These are phyloP conservation scores for Neolamprologus sp. DNA, from an alignment of 2,113 vertebrate species.

Conservation along the genomic window DNA sequence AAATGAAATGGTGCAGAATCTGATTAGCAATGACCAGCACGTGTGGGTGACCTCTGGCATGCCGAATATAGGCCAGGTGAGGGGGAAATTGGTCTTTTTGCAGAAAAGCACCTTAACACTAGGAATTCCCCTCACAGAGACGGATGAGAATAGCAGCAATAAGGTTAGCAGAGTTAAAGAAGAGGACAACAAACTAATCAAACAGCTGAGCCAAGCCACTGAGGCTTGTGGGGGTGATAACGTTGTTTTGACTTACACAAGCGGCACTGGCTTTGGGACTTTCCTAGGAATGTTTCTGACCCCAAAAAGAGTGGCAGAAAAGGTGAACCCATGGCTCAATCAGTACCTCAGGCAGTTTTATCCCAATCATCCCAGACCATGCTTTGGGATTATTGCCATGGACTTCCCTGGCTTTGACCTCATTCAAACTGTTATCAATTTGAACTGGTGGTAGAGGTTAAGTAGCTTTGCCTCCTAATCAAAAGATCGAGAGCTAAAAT, in stretches of 20 bases:
- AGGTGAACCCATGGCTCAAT: constrained; percentile 66
- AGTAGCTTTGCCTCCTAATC: not conserved
- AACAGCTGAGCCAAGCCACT: constrained; percentile 25
- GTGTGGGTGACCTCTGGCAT: constrained; percentile 59
- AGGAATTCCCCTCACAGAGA: constrained; percentile 27
- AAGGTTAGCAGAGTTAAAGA: constrained; percentile 37
- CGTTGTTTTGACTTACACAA: constrained; percentile 65
- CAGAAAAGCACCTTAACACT: constrained; percentile 51
- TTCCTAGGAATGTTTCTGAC: constrained; percentile 43
- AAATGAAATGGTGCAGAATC: constrained; percentile 18
- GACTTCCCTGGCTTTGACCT: constrained; percentile 70
- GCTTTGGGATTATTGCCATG: constrained; percentile 72
- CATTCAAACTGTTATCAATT: constrained; percentile 55
- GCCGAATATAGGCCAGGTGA: constrained; percentile 58
- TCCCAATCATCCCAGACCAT: not conserved
- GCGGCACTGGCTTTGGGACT: constrained; percentile 64
- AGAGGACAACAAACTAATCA: constrained; percentile 9
- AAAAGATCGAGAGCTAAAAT: not conserved
- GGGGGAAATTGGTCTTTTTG: constrained; percentile 73
- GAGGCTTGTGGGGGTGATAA: not conserved
- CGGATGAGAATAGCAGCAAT: not conserved
- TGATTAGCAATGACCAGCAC: constrained; percentile 17
- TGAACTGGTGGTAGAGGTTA: constrained; percentile 47
- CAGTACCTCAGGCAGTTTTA: constrained; percentile 41
- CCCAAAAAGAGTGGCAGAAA: constrained; percentile 63